Evolutionary conservation across 2,888 invertebrate species (phyloP).

Genomic region (Stenotaenia linearis): DNA sequence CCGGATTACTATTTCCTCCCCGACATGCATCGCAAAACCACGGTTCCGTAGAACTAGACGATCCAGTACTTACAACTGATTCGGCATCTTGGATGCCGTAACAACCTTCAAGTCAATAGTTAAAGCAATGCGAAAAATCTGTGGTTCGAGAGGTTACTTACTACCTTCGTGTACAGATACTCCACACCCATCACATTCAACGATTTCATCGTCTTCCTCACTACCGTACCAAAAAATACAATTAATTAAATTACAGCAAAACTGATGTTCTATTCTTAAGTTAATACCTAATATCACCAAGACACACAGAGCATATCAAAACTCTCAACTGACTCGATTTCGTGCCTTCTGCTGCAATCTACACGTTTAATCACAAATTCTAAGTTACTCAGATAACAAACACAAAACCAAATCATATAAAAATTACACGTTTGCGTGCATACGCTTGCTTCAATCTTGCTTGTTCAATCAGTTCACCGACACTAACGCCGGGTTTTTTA

Average conservation of each 20-base stretch:
- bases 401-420: neutral
- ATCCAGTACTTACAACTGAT: constrained; percentile 86
- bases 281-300: constrained; percentile 63
- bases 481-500: constrained; percentile 37
- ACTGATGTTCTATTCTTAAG: neutral
- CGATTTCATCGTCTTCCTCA: constrained; percentile 90
- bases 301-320: constrained; percentile 83
- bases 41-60: constrained; percentile 91
- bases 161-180: constrained; percentile 91
- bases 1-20: constrained; percentile 78
- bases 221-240: constrained; percentile 65
- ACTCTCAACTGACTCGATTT: constrained; percentile 49
- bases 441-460: constrained; percentile 50
- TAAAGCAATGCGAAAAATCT: neutral
- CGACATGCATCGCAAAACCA: constrained; percentile 99
- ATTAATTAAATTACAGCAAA: neutral
- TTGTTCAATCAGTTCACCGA: constrained; percentile 52
- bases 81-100: constrained; percentile 90
- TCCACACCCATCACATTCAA: constrained; percentile 94
- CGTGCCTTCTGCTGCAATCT: constrained; percentile 38
- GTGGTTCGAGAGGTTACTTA: neutral
- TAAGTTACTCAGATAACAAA: neutral
- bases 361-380: neutral
- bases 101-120: constrained; percentile 55
- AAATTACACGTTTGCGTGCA: constrained; percentile 38